Percentiles rank a stretch among this genome's conserved stretches.
Evolutionary conservation across 2,797 vertebrate species (phyloP).

Genomic region (Pteropus rufus): DNA sequence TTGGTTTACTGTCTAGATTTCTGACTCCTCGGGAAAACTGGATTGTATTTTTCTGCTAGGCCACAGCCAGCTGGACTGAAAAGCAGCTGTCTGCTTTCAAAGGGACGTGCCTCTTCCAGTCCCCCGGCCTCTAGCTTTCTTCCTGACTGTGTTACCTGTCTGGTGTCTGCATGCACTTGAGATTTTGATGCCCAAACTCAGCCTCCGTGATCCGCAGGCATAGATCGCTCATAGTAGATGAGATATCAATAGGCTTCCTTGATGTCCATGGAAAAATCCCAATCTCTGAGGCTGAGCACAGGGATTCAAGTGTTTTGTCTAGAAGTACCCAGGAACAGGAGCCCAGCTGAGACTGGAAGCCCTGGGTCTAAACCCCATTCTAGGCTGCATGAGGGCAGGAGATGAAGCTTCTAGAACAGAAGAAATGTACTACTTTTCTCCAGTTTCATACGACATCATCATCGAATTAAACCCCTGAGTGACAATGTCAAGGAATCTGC

Average conservation of each 20-base stretch:
- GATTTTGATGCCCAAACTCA: neutral
- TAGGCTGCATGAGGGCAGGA: neutral
- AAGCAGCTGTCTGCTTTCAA: neutral
- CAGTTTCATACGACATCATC: neutral
- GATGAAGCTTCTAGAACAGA: neutral
- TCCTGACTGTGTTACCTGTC: neutral
- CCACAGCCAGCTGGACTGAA: neutral
- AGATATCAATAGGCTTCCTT: neutral
- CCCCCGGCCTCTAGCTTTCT: neutral
- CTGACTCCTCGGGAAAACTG: neutral
- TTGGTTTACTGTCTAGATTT: neutral
- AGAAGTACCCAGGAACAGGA: neutral
- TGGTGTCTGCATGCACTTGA: neutral
- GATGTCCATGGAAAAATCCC: neutral
- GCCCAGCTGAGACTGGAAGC: neutral
- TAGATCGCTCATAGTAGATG: neutral
- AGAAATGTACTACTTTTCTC: neutral
- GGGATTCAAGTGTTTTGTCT: conserved; percentile 12
- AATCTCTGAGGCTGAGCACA: neutral
- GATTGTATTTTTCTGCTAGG: neutral
- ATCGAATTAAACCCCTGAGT: neutral
- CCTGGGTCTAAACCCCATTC: neutral
- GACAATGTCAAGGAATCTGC: neutral
- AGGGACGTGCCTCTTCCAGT: neutral
- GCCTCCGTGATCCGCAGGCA: neutral